Base-by-base conservation (phyloP, 2,797 vertebrate species). In the Spatula clypeata region DNA sequence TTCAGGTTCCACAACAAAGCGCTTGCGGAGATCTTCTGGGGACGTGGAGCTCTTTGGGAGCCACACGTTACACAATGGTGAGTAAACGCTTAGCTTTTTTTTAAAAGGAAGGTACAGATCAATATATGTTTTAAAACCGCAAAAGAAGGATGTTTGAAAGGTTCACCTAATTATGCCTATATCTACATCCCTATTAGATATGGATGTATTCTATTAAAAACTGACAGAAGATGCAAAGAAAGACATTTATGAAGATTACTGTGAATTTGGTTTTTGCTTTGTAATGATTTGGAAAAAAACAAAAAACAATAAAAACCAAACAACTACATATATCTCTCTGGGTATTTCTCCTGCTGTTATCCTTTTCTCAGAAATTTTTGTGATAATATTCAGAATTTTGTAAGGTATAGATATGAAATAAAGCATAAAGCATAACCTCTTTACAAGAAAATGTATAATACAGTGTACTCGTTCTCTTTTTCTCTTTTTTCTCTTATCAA, bases 61-160 rank as follows among this genome's bases (percentile, higher is more conserved):
- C 8, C 45, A 54, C 11, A 23, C 3, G 8, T 81, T 79, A 71
- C 55, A 66, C 77, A 72, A 95, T 90, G 86, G 95, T 94, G 88
- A 94, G 92, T 72, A 58, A 72, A 74, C 10, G 3, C 58, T 83
- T 64, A 31, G 12, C 18, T 5, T 23, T 26, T 18, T 66, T 29
- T 4, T 18, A 9, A 2, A 72, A 61, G 26, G 11, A 42, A 4
- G 3, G 6, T 65, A 61, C 3, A 49, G 45, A 20, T 13, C 27
- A 11, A 6, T 36, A 11, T 44, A 74, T 91, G 11, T 8, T 51
- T 84, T 65, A 62, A 79, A 86, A 45, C 1, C 32, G 19, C 16
- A 60, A 31, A 42, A 62, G 11, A 38, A 67, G 24, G 53, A 3
- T 21, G 58, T 51, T 55, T 45, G 38, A 60, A 19, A 47, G 42